Base-by-base conservation (phyloP, 2,113 vertebrate genomes). In the Rhinopomastus cyanomelas region DNA sequence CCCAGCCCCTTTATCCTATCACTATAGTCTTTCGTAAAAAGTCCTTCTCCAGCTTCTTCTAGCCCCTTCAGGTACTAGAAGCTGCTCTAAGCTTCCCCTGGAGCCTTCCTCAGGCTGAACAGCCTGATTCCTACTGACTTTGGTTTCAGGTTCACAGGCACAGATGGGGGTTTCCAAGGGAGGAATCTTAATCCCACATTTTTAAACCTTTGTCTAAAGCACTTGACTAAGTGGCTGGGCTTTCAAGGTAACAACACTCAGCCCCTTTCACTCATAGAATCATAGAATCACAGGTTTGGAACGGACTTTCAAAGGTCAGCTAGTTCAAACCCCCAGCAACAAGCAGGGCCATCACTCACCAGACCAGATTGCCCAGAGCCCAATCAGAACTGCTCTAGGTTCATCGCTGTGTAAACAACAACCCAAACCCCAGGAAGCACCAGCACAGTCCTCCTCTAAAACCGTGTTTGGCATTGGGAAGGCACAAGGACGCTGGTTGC, bases 401-500 rank as follows among this genome's bases (percentile, higher is more conserved):
- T 86, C 46, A 64, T 32, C 52, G 29, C 3, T 80, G 16, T 69
- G 81, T 46, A 27, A 44, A 48, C 18, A 60, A 78, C 65, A 49
- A n/a, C 15, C 1, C 15, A 30, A 68, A 90, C 19, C 19, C 34
- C 46, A 73, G 44, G 67, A 89, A 60, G 29, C 44, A 56, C 44
- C 39, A 48, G 2, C 2, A 34, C 55, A 1, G 2, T 55, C n/a
- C 27, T 83, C 78, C 72, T 66, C 55, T 85, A 44, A 89, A 88
- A 55, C 36, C 8, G 30, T 36, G 8, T 92, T 92, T 91, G 88
- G 61, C 84, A 32, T 64, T 68, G 74, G 81, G 44, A 74, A 89
- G 69, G 88, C 81, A 89, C 51, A 83, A n/a, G 67, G 85, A 64
- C 60, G 49, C 66, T 88, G 78, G 30, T 80, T 95, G 75, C 65